Evolutionary conservation across 2,113 vertebrate species (phyloP).

Genomic region (Ophthalmolycus amberensis): DNA sequence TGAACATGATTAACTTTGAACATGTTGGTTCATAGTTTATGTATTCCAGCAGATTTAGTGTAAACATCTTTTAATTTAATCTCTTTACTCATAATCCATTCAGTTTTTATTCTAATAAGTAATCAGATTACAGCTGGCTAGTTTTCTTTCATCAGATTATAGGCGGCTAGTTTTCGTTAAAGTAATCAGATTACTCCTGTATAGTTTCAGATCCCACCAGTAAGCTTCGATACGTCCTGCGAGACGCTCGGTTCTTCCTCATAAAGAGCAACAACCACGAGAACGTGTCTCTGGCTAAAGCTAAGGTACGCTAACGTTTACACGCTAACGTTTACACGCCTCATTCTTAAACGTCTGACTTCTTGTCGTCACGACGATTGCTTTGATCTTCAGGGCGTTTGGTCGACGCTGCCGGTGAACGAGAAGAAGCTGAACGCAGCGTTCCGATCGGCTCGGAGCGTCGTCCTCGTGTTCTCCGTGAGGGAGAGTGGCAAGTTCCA

Average conservation of each 20-base stretch:
- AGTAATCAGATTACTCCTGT: neutral
- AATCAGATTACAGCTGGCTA: neutral
- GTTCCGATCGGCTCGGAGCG: slow-evolving; percentile 92
- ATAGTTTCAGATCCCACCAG: slow-evolving; percentile 90
- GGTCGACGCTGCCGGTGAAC: slow-evolving; percentile 98
- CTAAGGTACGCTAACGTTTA: slow-evolving; percentile 86
- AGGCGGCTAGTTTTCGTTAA: neutral
- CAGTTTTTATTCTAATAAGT: too few relatives aligned
- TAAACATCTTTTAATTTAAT: too few relatives aligned
- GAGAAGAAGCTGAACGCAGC: slow-evolving; percentile 98
- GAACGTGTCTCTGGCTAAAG: slow-evolving; percentile 97
- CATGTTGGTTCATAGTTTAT: too few relatives aligned
- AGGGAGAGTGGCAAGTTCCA: slow-evolving; percentile 99
- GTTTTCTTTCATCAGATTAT: neutral
- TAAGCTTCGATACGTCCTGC: slow-evolving; percentile 94
- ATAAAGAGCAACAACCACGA: slow-evolving; percentile 99
- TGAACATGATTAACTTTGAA: neutral
- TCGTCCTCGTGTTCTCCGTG: slow-evolving; percentile 96
- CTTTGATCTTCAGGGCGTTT: slow-evolving; percentile 88
- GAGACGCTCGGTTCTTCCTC: slow-evolving; percentile 96
- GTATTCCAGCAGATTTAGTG: too few relatives aligned
- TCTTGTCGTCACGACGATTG: neutral
- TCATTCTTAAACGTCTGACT: neutral
- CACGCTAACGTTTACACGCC: neutral
- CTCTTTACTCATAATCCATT: too few relatives aligned